Evolutionary conservation across 2,797 vertebrate species (phyloP).

Genomic region (Avahi laniger): DNA sequence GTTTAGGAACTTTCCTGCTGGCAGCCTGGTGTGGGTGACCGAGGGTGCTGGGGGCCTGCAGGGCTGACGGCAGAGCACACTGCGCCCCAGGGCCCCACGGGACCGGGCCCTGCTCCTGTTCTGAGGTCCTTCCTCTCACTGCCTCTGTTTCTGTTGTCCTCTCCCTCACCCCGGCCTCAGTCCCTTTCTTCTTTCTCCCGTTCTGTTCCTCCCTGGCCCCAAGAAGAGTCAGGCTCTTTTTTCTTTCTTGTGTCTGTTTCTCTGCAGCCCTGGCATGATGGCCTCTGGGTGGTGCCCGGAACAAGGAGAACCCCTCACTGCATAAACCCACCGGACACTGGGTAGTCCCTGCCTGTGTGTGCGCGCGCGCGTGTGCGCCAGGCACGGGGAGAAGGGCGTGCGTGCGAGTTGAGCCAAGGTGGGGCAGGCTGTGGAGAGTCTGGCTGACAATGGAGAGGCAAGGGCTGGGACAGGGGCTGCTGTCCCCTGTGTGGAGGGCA

Average conservation of each 20-base stretch:
- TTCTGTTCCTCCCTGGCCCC: neutral
- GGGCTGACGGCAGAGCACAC: neutral
- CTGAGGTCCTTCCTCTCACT: neutral
- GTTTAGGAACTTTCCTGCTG: too few relatives aligned
- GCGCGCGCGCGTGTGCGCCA: neutral
- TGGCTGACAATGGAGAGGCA: neutral
- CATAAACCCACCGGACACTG: neutral
- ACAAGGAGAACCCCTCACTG: neutral
- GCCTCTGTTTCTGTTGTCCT: neutral
- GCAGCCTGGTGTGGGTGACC: neutral
- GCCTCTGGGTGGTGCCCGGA: neutral
- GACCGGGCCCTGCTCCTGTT: too few relatives aligned
- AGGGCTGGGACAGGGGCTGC: neutral
- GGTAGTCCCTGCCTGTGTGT: too few relatives aligned
- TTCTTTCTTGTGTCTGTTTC: neutral
- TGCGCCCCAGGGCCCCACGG: neutral
- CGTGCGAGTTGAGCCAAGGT: neutral
- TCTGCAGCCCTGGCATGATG: neutral
- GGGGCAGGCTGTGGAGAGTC: neutral
- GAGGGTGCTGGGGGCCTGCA: too few relatives aligned
- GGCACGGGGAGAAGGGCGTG: neutral
- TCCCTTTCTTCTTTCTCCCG: neutral
- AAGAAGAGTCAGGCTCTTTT: neutral
- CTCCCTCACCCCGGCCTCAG: neutral
- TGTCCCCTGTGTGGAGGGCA: neutral